Base-by-base conservation (phyloP, 2,797 vertebrate genomes). In the Epinephelus malabaricus region DNA sequence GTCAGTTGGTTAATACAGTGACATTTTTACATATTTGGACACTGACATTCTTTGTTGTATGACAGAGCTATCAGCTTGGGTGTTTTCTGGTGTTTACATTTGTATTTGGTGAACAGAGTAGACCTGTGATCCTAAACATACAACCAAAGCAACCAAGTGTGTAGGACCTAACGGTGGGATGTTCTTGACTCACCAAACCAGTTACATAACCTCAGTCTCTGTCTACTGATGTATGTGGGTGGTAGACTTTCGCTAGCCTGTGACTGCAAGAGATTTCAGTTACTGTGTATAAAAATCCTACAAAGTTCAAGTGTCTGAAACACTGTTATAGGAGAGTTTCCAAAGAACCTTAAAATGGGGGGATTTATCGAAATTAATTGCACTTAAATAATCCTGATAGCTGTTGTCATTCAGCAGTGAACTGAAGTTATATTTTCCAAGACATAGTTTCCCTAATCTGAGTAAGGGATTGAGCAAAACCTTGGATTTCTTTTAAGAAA, bases 361-460 rank as follows among this genome's bases (percentile, higher is more conserved):
- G 11, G 6, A 63, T 55, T 0, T 3, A 38, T 50, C 54, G 27
- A 14, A 18, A 64, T 49, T 54, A 59, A 5, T 58, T 38, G 21
- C 17, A n/a, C 12, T 27, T 17, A 58, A 23, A 53, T 55, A 2
- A 50, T 21, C 30, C 21, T 25, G 14, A 56, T 15, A 50, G 49
- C 40, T 40, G 25, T 47, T 6, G n/a, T 1, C 34, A 59, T 21
- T 66, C 54, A 53, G 34, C 55, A 58, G 15, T 66, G 25, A 67
- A 45, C 19, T 56, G 12, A 43, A 43, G 11, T 11, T 2, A 43
- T 43, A 34, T 30, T 30, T 30, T 30, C 27, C 27, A 30, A 34
- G 40, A 46, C 14, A 2, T 34, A 38, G 47, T 72, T 69, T 67
- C 7, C 43, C 49, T 70, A 58, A 71, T 49, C 51, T 40, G 38